Evolutionary conservation across 2,797 vertebrate species (phyloP), one percentile per base, ranked within the genome.

Genomic region (Schizothorax lantsangensis): DNA sequence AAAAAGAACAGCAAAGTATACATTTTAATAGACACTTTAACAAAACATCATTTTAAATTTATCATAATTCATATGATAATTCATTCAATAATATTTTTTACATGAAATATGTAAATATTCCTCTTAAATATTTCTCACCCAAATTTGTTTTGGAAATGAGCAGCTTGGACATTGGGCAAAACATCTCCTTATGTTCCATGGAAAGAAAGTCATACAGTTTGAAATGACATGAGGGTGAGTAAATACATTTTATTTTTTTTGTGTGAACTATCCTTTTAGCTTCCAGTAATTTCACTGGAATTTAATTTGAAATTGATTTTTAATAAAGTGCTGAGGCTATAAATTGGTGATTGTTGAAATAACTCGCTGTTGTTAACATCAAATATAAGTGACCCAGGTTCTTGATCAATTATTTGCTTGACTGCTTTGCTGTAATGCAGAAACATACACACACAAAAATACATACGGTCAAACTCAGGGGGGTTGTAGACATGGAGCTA

Each of bases 401-500:
- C 80, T 84, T 38, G 84, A 72, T 86, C 86, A 90, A 85, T 90
- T 88, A 87, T 84, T 87, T 68, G 89, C 88, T 86, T 79, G 62
- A 43, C 33, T 84, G 78, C 86, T 26, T 88, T 72, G 33, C 40
- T 73, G 64, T 83, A 62, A 72, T 79, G 49, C 73, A 54, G 78
- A 74, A 57, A 86, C 79, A 75, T 30, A 82, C 36, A 54, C 71
- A 71, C 68, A 43, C n/a, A 72, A 23, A 79, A 45, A 54, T 26
- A 49, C 43, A 66, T 54, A 47, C 23, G 62, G 59, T 79, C 33
- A 73, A 68, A 80, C 59, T 49, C 23, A 68, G 38, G 47, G 57
- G 30, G 52, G 57, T 19, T 19, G 71, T 47, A 64, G 40, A 80
- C 78, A 64, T 73, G 36, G 12, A 80, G 81, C 66, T 49, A 80